Percentiles rank a stretch among this genome's conserved stretches.
These are phyloP conservation scores for Gallinago paraguaiae DNA, from an alignment of 2,113 vertebrate species.

Conservation along the genomic window DNA sequence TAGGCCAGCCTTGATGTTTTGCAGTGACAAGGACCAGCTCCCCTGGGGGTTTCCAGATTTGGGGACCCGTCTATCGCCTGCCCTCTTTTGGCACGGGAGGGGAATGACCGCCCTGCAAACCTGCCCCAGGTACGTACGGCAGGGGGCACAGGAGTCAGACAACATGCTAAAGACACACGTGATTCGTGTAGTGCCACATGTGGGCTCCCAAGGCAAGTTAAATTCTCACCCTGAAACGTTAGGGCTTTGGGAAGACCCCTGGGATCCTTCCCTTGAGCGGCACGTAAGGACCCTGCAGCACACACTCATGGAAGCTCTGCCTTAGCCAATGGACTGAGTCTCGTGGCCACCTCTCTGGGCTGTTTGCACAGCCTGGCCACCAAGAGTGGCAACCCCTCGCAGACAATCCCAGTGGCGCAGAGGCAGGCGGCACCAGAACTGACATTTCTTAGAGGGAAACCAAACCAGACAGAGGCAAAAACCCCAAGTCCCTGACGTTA, in stretches of 20 bases:
- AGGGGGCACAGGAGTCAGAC: background rate
- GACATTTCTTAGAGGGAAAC: background rate
- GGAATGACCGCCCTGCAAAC: background rate
- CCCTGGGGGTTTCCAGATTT: background rate
- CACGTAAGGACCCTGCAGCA: background rate
- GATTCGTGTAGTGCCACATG: accelerated
- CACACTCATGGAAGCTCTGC: background rate
- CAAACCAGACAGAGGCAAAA: background rate
- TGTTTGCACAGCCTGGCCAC: background rate
- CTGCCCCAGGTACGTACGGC: too few relatives aligned
- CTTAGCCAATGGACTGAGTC: accelerated
- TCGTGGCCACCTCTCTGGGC: accelerated
- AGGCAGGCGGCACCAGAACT: accelerated
- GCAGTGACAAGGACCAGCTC: background rate
- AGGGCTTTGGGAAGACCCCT: background rate
- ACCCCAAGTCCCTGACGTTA: background rate
- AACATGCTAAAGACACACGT: accelerated
- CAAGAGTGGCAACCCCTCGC: accelerated
- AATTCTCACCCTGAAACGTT: background rate
- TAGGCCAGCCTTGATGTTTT: background rate
- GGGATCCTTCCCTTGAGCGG: background rate
- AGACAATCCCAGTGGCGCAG: background rate
- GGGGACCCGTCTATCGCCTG: background rate
- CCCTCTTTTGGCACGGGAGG: background rate
- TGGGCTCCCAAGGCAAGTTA: accelerated